Evolutionary conservation across 1,140 invertebrate species (phyloP).

Genomic region (Littorina saxatilis): DNA sequence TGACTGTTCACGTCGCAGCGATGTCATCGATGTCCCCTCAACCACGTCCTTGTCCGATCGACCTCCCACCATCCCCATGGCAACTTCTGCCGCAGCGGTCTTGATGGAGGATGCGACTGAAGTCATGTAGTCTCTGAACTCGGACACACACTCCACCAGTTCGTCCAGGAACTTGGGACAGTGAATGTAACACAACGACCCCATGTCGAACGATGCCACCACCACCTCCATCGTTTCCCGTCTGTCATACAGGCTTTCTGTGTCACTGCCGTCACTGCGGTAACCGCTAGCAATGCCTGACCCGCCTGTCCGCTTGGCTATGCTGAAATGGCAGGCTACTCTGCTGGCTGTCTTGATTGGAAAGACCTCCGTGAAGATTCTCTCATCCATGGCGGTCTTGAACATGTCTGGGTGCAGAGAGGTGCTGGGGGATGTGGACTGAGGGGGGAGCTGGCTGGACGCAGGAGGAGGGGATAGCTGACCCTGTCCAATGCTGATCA

Average conservation of each 20-base stretch:
- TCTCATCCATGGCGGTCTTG: constrained; percentile 64
- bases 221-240: constrained; percentile 54
- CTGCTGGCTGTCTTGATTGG: not conserved
- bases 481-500: constrained; percentile 86
- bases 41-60: constrained; percentile 30
- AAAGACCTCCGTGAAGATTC: constrained; percentile 54
- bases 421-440: constrained; percentile 2
- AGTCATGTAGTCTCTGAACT: constrained; percentile 83
- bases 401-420: constrained; percentile 61
- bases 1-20: constrained; percentile 37
- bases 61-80: constrained; percentile 86
- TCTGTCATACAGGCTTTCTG: not conserved
- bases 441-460: not conserved
- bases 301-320: constrained; percentile 40
- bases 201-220: constrained; percentile 84
- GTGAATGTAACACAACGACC: constrained; percentile 95
- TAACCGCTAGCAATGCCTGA: constrained; percentile 47
- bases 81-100: constrained; percentile 94
- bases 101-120: constrained; percentile 88
- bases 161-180: constrained; percentile 91
- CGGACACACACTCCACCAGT: constrained; percentile 86
- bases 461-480: constrained; percentile 13
- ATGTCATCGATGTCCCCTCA: not conserved
- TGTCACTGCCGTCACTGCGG: not conserved
- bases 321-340: constrained; percentile 66